Conservation (phyloP, 2,113 vertebrate species). For the Ardeotis arabs region DNA sequence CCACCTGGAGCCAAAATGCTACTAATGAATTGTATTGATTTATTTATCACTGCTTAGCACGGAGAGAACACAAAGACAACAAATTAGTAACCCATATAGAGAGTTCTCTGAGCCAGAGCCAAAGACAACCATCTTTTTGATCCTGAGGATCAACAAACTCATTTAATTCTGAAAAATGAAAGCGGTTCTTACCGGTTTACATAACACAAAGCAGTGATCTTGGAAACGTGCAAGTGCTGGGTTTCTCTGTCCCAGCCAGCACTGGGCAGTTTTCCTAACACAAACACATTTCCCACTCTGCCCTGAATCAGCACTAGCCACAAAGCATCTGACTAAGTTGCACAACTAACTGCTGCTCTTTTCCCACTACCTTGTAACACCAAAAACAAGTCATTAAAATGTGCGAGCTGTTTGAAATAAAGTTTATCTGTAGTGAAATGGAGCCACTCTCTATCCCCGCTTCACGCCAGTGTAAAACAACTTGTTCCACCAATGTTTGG, state of each 20-base stretch:
- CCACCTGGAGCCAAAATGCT: not conserved
- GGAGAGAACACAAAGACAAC: not conserved
- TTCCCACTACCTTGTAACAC: not conserved
- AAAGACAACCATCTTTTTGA: not conserved
- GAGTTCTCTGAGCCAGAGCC: not conserved
- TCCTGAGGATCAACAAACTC: not conserved
- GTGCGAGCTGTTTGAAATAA: not conserved
- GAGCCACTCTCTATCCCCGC: not conserved
- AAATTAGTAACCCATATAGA: not conserved
- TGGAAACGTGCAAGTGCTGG: rapidly evolving
- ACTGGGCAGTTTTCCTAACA: not conserved
- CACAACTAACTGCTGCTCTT: not conserved
- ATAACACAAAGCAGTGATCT: rapidly evolving
- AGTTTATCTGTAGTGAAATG: not conserved
- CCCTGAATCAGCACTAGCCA: not conserved
- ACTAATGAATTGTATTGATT: not conserved
- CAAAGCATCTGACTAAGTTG: not conserved
- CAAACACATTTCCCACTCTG: not conserved
- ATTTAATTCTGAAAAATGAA: not conserved
- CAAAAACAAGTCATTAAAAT: not conserved
- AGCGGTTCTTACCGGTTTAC: not conserved
- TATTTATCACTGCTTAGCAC: not conserved
- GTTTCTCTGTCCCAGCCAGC: not conserved
- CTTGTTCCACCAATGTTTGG: not conserved
- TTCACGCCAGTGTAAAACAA: rapidly evolving